Conservation (phyloP, 2,888 invertebrate species). For the Drosophila phalerata region DNA sequence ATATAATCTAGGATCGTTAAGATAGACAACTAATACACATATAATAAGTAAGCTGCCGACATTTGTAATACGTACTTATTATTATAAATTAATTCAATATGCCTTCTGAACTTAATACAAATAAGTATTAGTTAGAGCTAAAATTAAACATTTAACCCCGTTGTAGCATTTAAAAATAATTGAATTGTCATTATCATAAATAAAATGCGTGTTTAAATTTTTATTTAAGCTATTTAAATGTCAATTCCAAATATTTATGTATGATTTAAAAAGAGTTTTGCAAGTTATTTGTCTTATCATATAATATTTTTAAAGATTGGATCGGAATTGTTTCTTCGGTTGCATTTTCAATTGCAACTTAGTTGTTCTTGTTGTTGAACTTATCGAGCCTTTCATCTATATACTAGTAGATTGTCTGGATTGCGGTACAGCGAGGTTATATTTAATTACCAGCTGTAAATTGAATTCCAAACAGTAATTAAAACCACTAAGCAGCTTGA, state of each 20-base stretch:
- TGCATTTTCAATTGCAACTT: neutral
- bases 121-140: neutral
- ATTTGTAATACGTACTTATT: neutral
- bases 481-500: slow-evolving; percentile 36
- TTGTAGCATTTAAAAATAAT: neutral
- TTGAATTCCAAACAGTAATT: slow-evolving; percentile 44
- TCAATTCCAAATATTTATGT: neutral
- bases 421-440: slow-evolving; percentile 37
- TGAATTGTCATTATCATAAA: slow-evolving; percentile 10
- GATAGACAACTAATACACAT: neutral
- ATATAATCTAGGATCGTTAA: neutral
- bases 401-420: slow-evolving; percentile 2
- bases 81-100: neutral
- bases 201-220: neutral
- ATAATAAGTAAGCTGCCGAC: neutral
- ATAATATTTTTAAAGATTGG: neutral
- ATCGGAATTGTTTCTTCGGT: slow-evolving; percentile 7
- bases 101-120: neutral
- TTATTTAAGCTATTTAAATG: neutral
- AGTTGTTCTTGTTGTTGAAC: slow-evolving; percentile 25
- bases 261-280: neutral
- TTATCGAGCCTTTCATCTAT: slow-evolving; percentile 31
- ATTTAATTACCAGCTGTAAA: slow-evolving; percentile 37
- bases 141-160: neutral
- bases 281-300: neutral